Evolutionary conservation across 2,113 vertebrate species (phyloP).

Genomic region (Otolemur garnettii): DNA sequence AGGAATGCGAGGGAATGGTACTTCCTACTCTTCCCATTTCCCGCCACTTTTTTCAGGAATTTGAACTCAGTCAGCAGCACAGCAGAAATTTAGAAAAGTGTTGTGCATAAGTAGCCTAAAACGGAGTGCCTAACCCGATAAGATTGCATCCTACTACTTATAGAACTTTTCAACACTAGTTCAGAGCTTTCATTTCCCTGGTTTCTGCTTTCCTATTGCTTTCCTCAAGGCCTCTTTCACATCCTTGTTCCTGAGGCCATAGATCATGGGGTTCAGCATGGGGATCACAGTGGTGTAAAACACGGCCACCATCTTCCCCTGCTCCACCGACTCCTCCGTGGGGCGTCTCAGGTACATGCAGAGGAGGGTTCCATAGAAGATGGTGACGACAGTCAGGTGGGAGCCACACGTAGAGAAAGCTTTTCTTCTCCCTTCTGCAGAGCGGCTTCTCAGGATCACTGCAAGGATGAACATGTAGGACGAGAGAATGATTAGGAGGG

Average conservation of each 20-base stretch:
- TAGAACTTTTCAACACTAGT: not conserved
- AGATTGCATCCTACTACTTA: not conserved
- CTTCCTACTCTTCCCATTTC: not conserved
- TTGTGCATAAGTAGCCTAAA: not conserved
- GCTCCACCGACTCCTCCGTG: slow-evolving; percentile 30
- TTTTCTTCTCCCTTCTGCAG: slow-evolving; percentile 49
- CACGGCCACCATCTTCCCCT: slow-evolving; percentile 61
- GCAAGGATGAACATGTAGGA: slow-evolving; percentile 32
- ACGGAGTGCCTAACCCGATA: not conserved
- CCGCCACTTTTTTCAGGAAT: not conserved
- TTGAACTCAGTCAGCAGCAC: not conserved
- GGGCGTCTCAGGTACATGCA: slow-evolving; percentile 42
- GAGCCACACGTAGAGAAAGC: slow-evolving; percentile 55
- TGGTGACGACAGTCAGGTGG: slow-evolving; percentile 37
- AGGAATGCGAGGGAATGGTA: not conserved
- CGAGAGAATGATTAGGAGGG: slow-evolving; percentile 49
- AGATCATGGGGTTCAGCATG: slow-evolving; percentile 68
- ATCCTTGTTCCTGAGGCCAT: slow-evolving; percentile 63
- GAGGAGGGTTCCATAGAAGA: slow-evolving; percentile 50
- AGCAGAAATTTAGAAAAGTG: not conserved
- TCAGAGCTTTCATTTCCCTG: not conserved
- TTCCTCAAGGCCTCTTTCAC: slow-evolving; percentile 55
- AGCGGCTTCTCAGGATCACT: not conserved
- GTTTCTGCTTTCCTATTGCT: not conserved
- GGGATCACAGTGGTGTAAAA: slow-evolving; percentile 64